Percentiles rank a stretch among this genome's conserved stretches.
Evolutionary conservation across 2,113 vertebrate genomes (phyloP).

Genomic region (Bubalus kerabau): DNA sequence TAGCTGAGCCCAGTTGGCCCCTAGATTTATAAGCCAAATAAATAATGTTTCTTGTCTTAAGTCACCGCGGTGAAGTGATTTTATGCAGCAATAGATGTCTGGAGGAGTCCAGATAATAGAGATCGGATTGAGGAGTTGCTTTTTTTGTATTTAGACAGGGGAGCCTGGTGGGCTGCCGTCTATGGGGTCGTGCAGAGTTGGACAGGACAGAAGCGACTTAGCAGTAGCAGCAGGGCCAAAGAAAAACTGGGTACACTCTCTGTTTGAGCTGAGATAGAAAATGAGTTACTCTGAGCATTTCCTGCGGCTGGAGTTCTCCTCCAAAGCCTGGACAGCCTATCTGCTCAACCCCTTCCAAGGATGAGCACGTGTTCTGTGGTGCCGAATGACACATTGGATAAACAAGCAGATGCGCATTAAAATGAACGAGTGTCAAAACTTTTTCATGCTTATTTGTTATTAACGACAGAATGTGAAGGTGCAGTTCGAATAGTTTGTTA

Average conservation of each 20-base stretch:
- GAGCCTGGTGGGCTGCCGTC: no score
- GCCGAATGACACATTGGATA: conserved; percentile 41
- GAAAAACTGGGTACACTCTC: not conserved
- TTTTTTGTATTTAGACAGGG: not conserved
- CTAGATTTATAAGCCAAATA: not conserved
- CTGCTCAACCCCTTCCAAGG: not conserved
- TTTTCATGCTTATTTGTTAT: conserved; percentile 68
- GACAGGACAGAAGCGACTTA: no score
- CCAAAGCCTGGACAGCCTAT: not conserved
- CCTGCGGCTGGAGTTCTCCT: not conserved
- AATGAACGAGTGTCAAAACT: conserved; percentile 58
- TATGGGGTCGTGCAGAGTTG: no score
- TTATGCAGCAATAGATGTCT: not conserved
- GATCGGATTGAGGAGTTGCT: not conserved
- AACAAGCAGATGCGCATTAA: conserved; percentile 61
- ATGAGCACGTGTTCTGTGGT: not conserved
- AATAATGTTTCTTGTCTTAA: not conserved
- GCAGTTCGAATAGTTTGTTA: conserved; percentile 66
- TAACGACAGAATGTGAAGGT: conserved; percentile 64
- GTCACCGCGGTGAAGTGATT: not conserved
- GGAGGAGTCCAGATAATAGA: not conserved
- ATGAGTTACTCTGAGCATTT: not conserved
- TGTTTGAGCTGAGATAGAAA: not conserved
- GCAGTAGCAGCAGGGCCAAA: not conserved
- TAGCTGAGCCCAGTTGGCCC: not conserved